Evolutionary conservation across 2,888 invertebrate genomes (phyloP), one percentile per base, ranked within the genome.

Genomic region (Byasa hedistus): DNA sequence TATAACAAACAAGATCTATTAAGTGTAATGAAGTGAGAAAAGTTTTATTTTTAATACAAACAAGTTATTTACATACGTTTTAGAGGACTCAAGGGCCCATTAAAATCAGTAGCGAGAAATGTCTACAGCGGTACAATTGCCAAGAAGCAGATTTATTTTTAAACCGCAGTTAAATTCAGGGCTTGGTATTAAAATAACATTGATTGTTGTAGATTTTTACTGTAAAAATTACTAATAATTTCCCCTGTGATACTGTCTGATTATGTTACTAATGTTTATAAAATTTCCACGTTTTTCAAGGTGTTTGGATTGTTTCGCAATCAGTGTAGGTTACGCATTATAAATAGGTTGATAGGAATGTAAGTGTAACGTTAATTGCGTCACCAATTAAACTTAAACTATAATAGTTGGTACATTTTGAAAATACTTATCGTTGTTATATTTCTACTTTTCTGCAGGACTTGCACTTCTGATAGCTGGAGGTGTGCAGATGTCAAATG

Each of bases 381-480:
- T 32, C 32, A 32, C 32, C 10, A 32, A 1, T 10, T 32, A 32
- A 32, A 32, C 1, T 32, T 32, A 32, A 32, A 5, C 10, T 32
- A 32, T 10, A 32, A 7, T 32, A 32, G 32, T 32, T 1, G 8
- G 8, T 32, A 32, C 8, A 32, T 32, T 32, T 32, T 32, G 10
- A 10, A 32, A 32, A 32, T 32, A 32, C 32, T 10, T 32, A 32
- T 17, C 5, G 1, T 17, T 48, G 19, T 59, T 48, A n/a, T 48
- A 48, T 21, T 17, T 39, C 1, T 52, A 66, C 64, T 70, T 61
- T 64, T 79, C 82, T 75, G 69, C 84, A 87, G 94, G 94, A 69
- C 81, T 94, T 72, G 93, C 94, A 59, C 91, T 95, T 88, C 82
- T 94, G 72, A 93, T 94, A 69, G 93, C 94, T 69, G 94, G 94